These are phyloP conservation scores for Perithous albicinctus DNA, from an alignment of 2,888 invertebrate genomes.

Conservation along the genomic window DNA sequence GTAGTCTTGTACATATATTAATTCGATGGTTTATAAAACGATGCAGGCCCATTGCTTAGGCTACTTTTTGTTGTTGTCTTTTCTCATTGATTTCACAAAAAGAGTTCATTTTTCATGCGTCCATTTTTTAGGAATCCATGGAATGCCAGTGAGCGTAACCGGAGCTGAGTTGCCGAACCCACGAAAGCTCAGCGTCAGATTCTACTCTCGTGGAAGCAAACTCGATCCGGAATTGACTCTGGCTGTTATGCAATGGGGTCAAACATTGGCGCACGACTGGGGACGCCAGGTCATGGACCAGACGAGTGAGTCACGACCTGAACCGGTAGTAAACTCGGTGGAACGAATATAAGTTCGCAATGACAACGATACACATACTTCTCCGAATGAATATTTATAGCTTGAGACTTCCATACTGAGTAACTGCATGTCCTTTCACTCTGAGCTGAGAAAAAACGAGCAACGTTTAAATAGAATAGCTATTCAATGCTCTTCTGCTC, in stretches of 20 bases:
- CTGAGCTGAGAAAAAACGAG: not conserved
- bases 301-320: slow-evolving; percentile 82
- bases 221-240: slow-evolving; percentile 81
- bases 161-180: slow-evolving; percentile 81
- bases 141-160: slow-evolving; percentile 79
- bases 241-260: slow-evolving; percentile 87
- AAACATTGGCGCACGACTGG: slow-evolving; percentile 87
- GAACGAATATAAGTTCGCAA: not conserved
- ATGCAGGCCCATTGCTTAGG: too few species aligned
- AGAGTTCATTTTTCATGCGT: not conserved
- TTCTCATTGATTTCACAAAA: slow-evolving; percentile 3
- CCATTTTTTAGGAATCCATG: slow-evolving; percentile 78
- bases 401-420: not conserved
- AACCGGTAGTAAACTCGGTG: not conserved
- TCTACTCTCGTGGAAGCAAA: slow-evolving; percentile 80
- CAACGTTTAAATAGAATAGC: not conserved
- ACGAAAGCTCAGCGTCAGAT: slow-evolving; percentile 78
- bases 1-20: too few species aligned
- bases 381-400: not conserved
- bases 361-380: not conserved
- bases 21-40: too few species aligned
- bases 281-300: slow-evolving; percentile 84
- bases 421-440: not conserved
- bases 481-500: not conserved
- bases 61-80: not conserved